Percentiles rank a stretch among this genome's conserved stretches.
These are phyloP conservation scores for Rosalia funebris DNA, from an alignment of 2,888 invertebrate genomes.

Conservation along the genomic window DNA sequence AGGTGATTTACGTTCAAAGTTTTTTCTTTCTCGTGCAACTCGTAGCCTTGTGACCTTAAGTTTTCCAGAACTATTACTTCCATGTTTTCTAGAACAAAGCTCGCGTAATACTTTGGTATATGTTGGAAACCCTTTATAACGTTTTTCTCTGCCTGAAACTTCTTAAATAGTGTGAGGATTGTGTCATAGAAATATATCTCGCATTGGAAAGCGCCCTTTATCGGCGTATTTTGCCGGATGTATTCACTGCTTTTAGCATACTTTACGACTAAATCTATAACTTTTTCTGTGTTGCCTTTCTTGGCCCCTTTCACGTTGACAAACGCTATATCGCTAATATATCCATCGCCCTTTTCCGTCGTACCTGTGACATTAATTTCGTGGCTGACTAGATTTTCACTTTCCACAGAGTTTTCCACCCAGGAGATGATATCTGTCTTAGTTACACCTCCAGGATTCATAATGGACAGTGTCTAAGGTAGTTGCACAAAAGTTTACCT, in stretches of 20 bases:
- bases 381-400: not conserved
- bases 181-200: slow-evolving; percentile 31
- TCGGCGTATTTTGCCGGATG: not conserved
- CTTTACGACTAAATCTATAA: not conserved
- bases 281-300: not conserved
- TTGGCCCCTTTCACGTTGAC: not conserved
- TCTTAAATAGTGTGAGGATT: slow-evolving; percentile 16
- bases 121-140: slow-evolving; percentile 21
- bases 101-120: slow-evolving; percentile 31
- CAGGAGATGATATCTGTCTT: not conserved
- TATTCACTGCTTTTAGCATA: not conserved
- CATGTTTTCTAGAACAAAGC: slow-evolving; percentile 18
- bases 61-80: slow-evolving; percentile 42
- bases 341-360: slow-evolving; percentile 1
- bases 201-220: slow-evolving; percentile 22
- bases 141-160: slow-evolving; percentile 27
- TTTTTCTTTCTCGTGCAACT: slow-evolving; percentile 30
- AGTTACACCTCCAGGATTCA: no score
- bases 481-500: no score
- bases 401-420: not conserved
- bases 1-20: slow-evolving; percentile 34
- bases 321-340: not conserved
- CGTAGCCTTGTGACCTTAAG: slow-evolving; percentile 33
- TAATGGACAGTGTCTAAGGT: no score
- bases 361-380: not conserved